Evolutionary conservation across 2,888 invertebrate genomes (phyloP).

Genomic region (Synergus umbraculus): DNA sequence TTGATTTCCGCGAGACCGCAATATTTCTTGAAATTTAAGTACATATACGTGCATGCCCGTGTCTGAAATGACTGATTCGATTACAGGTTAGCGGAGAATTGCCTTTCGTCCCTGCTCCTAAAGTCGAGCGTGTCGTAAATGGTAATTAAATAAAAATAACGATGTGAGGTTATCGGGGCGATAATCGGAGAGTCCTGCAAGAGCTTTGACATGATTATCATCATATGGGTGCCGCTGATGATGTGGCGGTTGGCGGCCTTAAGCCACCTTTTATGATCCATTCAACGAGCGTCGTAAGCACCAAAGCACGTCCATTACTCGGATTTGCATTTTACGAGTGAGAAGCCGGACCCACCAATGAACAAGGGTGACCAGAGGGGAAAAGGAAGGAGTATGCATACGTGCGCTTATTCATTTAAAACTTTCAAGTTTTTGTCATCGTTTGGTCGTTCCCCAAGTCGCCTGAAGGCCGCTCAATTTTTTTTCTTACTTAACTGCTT

Average conservation of each 20-base stretch:
- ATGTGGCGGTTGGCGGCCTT: constrained; percentile 51
- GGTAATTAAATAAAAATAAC: constrained; percentile 49
- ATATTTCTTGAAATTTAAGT: constrained; percentile 40
- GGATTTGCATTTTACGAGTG: constrained; percentile 71
- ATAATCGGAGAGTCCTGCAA: constrained; percentile 49
- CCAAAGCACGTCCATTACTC: constrained; percentile 64
- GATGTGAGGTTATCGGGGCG: constrained; percentile 50
- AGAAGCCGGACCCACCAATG: constrained; percentile 55
- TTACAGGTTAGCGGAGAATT: constrained; percentile 40
- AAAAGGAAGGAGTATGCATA: constrained; percentile 33
- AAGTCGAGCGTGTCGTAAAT: constrained; percentile 37
- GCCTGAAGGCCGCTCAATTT: constrained; percentile 42
- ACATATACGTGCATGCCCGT: constrained; percentile 35
- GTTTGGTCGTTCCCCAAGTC: constrained; percentile 17
- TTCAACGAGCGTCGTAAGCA: constrained; percentile 63
- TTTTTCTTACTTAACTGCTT: constrained; percentile 19
- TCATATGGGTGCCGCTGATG: constrained; percentile 48
- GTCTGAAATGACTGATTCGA: constrained; percentile 41
- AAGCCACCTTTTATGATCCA: constrained; percentile 66
- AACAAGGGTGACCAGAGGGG: constrained; percentile 47
- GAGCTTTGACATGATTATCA: constrained; percentile 64
- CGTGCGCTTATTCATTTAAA: constrained; percentile 41
- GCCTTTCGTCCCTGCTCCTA: constrained; percentile 31
- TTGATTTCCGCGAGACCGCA: constrained; percentile 40
- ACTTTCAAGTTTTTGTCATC: constrained; percentile 41